A percentile compares a stretch with the other conserved stretches of the same genome.
These are phyloP conservation scores for Porites divaricata DNA, from an alignment of 92 coral and sea anemone species.

Conservation along the genomic window DNA sequence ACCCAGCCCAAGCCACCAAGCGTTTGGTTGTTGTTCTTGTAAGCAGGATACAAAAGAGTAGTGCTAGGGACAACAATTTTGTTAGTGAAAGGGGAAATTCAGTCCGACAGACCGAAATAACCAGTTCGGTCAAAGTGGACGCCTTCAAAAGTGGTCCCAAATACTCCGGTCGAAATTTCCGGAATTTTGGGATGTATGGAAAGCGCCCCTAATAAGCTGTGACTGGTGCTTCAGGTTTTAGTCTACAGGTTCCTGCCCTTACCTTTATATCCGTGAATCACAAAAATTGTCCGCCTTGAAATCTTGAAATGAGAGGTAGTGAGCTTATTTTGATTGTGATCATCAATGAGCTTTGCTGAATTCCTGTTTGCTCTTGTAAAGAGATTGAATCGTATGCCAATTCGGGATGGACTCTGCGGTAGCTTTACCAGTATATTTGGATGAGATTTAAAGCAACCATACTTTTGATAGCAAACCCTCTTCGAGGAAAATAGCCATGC, in stretches of 20 bases:
- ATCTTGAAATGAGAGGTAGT: constrained; percentile 59
- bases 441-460: constrained; percentile 70
- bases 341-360: constrained; percentile 53
- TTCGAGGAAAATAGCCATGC: background rate
- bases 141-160: too few species aligned
- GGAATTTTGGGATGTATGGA: too few species aligned
- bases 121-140: too few species aligned
- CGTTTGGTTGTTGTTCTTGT: too few species aligned
- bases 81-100: too few species aligned
- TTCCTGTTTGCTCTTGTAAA: constrained; percentile 64
- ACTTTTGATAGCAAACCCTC: constrained; percentile 69
- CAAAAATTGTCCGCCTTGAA: constrained; percentile 50
- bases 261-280: constrained; percentile 55
- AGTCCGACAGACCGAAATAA: too few species aligned
- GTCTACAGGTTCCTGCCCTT: background rate
- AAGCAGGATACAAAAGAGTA: too few species aligned
- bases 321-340: constrained; percentile 56
- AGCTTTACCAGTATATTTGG: constrained; percentile 47
- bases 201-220: too few species aligned
- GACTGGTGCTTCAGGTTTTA: background rate
- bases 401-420: constrained; percentile 56
- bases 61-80: too few species aligned
- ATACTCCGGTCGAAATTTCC: too few species aligned
- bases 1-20: too few species aligned
- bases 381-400: constrained; percentile 62